These are phyloP conservation scores for Melanargia galathea DNA, from an alignment of 2,888 invertebrate genomes.

Conservation along the genomic window DNA sequence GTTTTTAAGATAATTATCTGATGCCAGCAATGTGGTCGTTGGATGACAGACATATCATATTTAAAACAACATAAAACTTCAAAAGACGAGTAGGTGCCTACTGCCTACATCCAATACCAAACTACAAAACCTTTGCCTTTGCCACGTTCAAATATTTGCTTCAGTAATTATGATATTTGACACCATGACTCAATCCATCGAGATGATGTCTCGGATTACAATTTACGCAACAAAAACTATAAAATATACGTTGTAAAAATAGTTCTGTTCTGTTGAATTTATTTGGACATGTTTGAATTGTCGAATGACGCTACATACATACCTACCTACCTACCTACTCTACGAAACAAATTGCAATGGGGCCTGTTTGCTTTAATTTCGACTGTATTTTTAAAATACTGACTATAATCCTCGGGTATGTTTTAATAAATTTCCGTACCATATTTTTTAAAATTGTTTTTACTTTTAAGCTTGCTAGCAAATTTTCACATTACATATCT, in stretches of 20 bases:
- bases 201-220: neutral
- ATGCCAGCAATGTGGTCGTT: too few species aligned
- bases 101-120: neutral
- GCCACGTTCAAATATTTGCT: neutral
- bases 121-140: neutral
- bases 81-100: neutral
- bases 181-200: conserved; percentile 5
- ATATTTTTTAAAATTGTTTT: conserved; percentile 3
- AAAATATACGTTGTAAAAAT: conserved; percentile 3
- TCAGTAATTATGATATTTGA: neutral
- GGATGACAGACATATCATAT: neutral
- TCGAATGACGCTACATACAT: conserved; percentile 8
- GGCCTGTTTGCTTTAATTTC: conserved; percentile 11
- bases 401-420: conserved; percentile 1
- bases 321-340: conserved; percentile 16
- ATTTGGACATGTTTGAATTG: conserved; percentile 18
- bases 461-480: neutral
- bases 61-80: neutral
- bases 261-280: conserved; percentile 11
- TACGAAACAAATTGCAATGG: conserved; percentile 18
- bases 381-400: conserved; percentile 19
- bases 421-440: conserved; percentile 1
- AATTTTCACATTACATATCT: neutral
- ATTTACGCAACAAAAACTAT: conserved; percentile 1
- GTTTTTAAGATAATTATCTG: too few species aligned